phyloP scores from a whole-genome alignment of 2,113 vertebrate species.

The Dipodomys ordii region DNA sequence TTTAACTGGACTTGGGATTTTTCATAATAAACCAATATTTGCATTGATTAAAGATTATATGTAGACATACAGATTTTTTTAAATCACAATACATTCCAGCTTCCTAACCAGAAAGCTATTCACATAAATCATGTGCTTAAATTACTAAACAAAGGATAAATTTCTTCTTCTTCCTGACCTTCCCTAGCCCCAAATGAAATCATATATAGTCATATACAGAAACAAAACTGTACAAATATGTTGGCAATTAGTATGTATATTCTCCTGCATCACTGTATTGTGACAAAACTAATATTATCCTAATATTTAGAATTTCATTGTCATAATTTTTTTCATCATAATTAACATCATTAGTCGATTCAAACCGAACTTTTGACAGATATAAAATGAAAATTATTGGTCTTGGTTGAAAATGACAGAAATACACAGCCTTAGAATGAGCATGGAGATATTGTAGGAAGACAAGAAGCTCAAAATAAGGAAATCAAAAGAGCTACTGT shows the following conservation, averaged over 20 bases:
- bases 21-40: neutral
- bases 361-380: neutral
- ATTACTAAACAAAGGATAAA: neutral
- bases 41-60: neutral
- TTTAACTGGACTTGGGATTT: neutral
- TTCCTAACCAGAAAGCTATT: neutral
- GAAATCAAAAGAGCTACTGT: neutral
- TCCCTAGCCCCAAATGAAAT: neutral
- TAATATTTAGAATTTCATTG: constrained; percentile 45
- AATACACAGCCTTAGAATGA: neutral
- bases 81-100: neutral
- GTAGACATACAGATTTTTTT: constrained; percentile 8
- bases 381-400: neutral
- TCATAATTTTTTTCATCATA: neutral
- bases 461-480: neutral
- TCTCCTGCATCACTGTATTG: neutral
- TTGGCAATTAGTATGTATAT: constrained; percentile 1
- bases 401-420: neutral
- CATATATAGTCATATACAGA: neutral
- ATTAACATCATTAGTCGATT: neutral
- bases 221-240: neutral
- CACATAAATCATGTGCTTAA: neutral
- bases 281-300: neutral
- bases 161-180: neutral
- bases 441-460: neutral